phyloP scores from a whole-genome alignment of 1,140 invertebrate genomes.

The Solen grandis region DNA sequence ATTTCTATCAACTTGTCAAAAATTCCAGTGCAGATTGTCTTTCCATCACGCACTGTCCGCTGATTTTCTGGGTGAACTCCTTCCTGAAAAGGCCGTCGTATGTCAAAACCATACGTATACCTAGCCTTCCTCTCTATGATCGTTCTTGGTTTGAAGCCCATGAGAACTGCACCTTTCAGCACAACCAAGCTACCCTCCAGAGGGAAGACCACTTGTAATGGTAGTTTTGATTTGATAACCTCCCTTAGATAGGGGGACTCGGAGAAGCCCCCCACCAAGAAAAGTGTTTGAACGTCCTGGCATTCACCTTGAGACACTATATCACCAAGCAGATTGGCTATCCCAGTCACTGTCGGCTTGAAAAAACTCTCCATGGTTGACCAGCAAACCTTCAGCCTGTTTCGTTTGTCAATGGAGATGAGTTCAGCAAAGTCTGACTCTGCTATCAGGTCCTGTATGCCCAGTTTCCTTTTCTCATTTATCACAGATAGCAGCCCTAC shows the following conservation, averaged over 20 bases:
- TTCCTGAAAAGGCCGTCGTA: background rate
- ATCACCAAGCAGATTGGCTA: background rate
- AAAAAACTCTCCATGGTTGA: slow-evolving; percentile 13
- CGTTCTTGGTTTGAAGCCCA: slow-evolving; percentile 16
- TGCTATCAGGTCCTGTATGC: background rate
- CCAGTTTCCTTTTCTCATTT: background rate
- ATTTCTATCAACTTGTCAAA: slow-evolving; percentile 27
- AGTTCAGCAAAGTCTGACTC: background rate
- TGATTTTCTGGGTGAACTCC: background rate
- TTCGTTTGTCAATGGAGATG: background rate
- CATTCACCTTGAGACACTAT: background rate
- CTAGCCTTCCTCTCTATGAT: background rate
- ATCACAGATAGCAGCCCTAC: background rate
- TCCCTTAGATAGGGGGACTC: slow-evolving; percentile 40
- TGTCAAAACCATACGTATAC: slow-evolving; percentile 27
- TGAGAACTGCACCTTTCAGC: slow-evolving; percentile 32
- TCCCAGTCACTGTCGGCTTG: background rate
- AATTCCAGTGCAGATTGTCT: background rate
- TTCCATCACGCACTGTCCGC: background rate
- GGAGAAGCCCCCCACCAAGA: slow-evolving; percentile 47
- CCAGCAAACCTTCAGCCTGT: background rate
- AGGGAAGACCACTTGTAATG: background rate
- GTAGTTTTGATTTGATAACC: background rate
- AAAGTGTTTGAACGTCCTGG: background rate
- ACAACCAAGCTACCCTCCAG: slow-evolving; percentile 9